Evolutionary conservation across 2,888 invertebrate species (phyloP), one percentile per base, ranked within the genome.

Genomic region (Lycocerus yunnanus): DNA sequence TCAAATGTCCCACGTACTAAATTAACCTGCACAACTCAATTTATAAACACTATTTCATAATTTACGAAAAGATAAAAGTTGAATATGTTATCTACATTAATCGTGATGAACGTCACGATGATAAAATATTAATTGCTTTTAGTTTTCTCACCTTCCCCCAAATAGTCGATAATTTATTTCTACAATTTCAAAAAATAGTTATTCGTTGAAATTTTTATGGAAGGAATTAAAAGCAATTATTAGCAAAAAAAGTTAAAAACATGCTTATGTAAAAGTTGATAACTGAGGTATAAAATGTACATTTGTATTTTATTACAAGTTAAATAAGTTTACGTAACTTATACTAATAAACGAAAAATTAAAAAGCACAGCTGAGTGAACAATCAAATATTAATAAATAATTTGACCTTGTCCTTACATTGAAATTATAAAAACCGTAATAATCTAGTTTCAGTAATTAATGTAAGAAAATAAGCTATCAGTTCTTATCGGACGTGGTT

Each of bases 381-480:
- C 78, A 80, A 77, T 78, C 71, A 72, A 74, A 61, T 75, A 43
- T 43, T n/a, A 43, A 43, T 43, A 43, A n/a, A n/a, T 43, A 43
- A n/a, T n/a, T n/a, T 63, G 78, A 79, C 81, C 81, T 81, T 81
- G 80, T 75, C 73, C 77, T 71, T 21, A n/a, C 72, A 75, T 72
- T 71, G 69, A 69, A 66, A 72, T 69, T 60, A 66, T 24, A 63
- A 63, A n/a, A 20, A 69, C 72, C 65, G 60, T 58, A 66, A 69
- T 73, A 70, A 59, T 69, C 21, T 14, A 18, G 63, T 21, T 69
- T 75, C 16, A 69, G 72, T 75, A 72, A 72, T 18, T 58, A 58
- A 4, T 58, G 63, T 24, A 70, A 69, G 59, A 72, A 27, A 13
- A 63, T n/a, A 43, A 15, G 14, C 68, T 76, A 76, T 76, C 76